phyloP scores from a whole-genome alignment of 2,113 vertebrate genomes.

The Orycteropus afer region DNA sequence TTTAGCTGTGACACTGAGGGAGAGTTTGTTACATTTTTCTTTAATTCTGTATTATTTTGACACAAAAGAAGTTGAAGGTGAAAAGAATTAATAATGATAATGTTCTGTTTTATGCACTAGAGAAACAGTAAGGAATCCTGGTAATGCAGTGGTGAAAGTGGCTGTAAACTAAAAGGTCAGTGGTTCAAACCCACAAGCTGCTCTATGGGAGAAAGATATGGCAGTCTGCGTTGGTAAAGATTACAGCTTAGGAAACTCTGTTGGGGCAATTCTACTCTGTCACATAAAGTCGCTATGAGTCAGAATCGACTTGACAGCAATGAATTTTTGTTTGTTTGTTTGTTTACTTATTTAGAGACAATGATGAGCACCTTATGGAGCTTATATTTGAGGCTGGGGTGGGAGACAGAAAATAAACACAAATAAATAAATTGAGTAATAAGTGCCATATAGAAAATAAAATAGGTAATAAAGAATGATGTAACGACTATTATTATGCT shows the following conservation, averaged over 20 bases:
- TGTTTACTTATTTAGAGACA: too few relatives aligned
- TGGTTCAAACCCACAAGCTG: background rate
- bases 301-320: too few relatives aligned
- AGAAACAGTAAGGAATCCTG: background rate
- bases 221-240: background rate
- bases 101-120: background rate
- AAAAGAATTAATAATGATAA: constrained; percentile 41
- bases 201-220: background rate
- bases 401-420: background rate
- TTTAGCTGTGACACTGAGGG: background rate
- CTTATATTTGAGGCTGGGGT: background rate
- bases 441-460: too few relatives aligned
- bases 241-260: background rate
- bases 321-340: too few relatives aligned
- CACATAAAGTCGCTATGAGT: background rate
- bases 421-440: background rate
- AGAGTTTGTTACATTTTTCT: background rate
- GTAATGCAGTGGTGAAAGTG: too few relatives aligned
- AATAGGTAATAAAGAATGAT: background rate
- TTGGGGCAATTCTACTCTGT: background rate
- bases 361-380: background rate
- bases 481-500: background rate
- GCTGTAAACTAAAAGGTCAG: background rate
- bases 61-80: constrained; percentile 17
- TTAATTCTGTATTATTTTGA: background rate